These are phyloP conservation scores for Zoanthus sansibaricus DNA, from an alignment of 92 coral and sea anemone species.

Conservation along the genomic window DNA sequence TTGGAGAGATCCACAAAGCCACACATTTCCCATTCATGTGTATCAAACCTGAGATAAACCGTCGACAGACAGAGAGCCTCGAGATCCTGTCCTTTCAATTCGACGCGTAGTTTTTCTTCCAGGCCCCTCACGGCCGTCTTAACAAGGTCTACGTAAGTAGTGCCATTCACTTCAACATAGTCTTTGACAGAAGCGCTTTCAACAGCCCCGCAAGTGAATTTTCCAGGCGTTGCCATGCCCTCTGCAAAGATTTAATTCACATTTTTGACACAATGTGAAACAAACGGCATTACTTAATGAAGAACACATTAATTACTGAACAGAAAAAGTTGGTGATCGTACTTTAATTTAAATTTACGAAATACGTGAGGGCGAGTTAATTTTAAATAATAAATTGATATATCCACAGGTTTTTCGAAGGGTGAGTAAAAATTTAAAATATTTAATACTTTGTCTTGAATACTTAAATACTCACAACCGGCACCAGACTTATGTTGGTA, in stretches of 20 bases:
- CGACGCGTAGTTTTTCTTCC: slow-evolving; percentile 94
- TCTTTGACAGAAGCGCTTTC: slow-evolving; percentile 96
- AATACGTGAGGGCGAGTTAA: no score
- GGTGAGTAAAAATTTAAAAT: no score
- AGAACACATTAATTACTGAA: no score
- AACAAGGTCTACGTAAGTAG: slow-evolving; percentile 72
- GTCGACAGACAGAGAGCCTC: slow-evolving; percentile 90
- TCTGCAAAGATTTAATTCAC: slow-evolving; percentile 50
- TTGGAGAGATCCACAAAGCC: slow-evolving; percentile 97
- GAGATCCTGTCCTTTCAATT: slow-evolving; percentile 74
- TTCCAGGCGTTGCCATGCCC: slow-evolving; percentile 97
- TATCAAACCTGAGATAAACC: slow-evolving; percentile 95
- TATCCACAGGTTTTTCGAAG: no score
- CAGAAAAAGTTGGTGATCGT: no score
- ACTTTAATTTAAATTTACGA: no score
- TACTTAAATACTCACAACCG: no score
- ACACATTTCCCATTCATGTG: slow-evolving; percentile 99
- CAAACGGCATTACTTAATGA: not conserved
- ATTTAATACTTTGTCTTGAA: no score
- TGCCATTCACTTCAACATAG: slow-evolving; percentile 62
- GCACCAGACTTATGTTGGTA: no score
- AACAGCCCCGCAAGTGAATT: slow-evolving; percentile 96
- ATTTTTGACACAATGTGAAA: not conserved
- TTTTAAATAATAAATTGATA: no score
- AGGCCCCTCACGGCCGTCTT: slow-evolving; percentile 97